phyloP scores from a whole-genome alignment of 2,888 invertebrate species.

The Zygothrica quintamaculata region DNA sequence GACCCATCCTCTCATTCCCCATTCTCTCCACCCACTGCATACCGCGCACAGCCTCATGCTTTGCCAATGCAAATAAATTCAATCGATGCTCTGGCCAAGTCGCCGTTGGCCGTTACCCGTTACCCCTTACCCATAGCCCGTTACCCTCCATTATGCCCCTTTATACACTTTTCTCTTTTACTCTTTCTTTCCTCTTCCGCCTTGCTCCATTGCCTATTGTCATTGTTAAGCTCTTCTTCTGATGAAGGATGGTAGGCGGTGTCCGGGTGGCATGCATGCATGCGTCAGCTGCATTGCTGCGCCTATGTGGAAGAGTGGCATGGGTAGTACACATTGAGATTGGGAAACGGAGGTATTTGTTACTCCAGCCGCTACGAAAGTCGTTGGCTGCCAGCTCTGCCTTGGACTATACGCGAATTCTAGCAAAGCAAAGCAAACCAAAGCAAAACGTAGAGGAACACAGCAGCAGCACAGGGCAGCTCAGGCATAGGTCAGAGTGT shows the following conservation, averaged over 20 bases:
- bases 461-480: background rate
- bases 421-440: slow-evolving; percentile 54
- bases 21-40: background rate
- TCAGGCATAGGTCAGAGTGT: background rate
- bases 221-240: slow-evolving; percentile 51
- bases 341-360: slow-evolving; percentile 35
- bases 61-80: slow-evolving; percentile 78
- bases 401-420: slow-evolving; percentile 50
- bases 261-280: slow-evolving; percentile 35
- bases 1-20: slow-evolving; percentile 6
- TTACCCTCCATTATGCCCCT: too few species aligned
- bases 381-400: slow-evolving; percentile 36
- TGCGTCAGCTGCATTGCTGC: slow-evolving; percentile 65
- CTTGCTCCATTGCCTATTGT: slow-evolving; percentile 20
- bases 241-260: background rate
- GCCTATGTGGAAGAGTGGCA: slow-evolving; percentile 21
- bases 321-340: background rate
- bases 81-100: slow-evolving; percentile 76
- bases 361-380: slow-evolving; percentile 56
- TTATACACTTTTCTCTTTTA: too few species aligned
- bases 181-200: too few species aligned
- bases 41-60: background rate
- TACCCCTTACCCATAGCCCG: slow-evolving; percentile 13
- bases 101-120: slow-evolving; percentile 50
- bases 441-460: slow-evolving; percentile 26